These are phyloP conservation scores for Mus minutoides DNA, from an alignment of 2,797 vertebrate species.

Conservation along the genomic window DNA sequence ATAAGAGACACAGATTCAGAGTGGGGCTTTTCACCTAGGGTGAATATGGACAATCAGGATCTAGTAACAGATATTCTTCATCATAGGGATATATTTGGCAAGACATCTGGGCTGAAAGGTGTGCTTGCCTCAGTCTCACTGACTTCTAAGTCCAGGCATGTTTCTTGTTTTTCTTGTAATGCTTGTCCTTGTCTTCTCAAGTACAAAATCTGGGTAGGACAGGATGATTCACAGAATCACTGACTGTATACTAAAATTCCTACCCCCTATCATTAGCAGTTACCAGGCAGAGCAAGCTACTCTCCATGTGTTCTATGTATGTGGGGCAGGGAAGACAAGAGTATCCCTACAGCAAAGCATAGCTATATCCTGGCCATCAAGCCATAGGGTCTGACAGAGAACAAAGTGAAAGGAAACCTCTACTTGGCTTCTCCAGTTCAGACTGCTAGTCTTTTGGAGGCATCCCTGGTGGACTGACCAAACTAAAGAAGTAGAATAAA, in stretches of 20 bases:
- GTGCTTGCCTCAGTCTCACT: background rate
- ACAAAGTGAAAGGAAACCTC: background rate
- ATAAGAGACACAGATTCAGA: accelerated
- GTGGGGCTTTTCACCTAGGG: accelerated
- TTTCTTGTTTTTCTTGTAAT: background rate
- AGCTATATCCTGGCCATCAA: background rate
- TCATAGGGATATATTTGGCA: accelerated
- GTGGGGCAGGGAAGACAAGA: accelerated
- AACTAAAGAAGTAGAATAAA: background rate
- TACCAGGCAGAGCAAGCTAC: background rate
- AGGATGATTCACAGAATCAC: background rate
- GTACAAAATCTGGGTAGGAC: background rate
- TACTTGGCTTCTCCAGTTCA: background rate
- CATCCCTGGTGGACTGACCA: accelerated
- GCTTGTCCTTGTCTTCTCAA: background rate
- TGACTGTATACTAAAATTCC: background rate
- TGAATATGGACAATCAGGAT: no score
- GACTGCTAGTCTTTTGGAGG: no score
- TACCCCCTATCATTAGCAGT: accelerated
- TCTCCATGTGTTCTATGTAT: background rate
- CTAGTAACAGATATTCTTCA: background rate
- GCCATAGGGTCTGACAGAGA: background rate
- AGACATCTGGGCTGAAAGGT: background rate
- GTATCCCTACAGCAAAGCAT: background rate
- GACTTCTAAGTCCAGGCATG: background rate